Percentiles rank a stretch among this genome's conserved stretches.
Conservation (phyloP, 2,113 vertebrate genomes). For the Neofelis nebulosa region DNA sequence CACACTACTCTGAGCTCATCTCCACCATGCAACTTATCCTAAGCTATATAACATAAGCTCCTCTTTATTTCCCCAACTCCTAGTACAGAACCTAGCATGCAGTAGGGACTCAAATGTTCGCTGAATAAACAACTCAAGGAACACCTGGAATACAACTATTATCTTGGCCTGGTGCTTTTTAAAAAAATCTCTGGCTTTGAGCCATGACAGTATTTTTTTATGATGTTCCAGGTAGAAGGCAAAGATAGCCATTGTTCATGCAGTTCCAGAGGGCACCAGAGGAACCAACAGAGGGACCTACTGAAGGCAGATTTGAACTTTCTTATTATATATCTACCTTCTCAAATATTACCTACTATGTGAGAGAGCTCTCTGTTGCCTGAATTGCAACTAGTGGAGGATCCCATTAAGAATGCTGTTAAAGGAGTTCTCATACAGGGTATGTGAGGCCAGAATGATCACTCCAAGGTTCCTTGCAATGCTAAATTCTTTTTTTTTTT, state of each 20-base stretch:
- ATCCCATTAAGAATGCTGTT: not conserved
- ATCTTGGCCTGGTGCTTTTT: not conserved
- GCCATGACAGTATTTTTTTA: not conserved
- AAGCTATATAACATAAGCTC: not conserved
- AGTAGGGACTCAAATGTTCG: not conserved
- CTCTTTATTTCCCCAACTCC: not conserved
- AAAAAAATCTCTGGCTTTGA: not conserved
- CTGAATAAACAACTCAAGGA: constrained; percentile 6
- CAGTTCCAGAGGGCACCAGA: not conserved
- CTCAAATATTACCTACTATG: not conserved
- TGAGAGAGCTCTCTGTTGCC: not conserved
- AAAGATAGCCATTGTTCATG: not conserved
- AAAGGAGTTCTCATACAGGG: not conserved
- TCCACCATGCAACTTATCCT: not conserved
- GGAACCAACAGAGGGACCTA: not conserved
- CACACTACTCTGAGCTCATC: not conserved
- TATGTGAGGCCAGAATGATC: not conserved
- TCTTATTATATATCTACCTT: not conserved
- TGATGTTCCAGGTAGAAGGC: not conserved
- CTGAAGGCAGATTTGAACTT: not conserved
- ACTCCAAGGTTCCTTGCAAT: not conserved
- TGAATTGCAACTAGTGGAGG: not conserved
- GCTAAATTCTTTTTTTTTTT: not conserved
- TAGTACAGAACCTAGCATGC: not conserved
- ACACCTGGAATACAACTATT: not conserved